Percentiles rank a stretch among this genome's conserved stretches.
These are phyloP conservation scores for Pyrrhosoma nymphula DNA, from an alignment of 2,888 invertebrate genomes.

Conservation along the genomic window DNA sequence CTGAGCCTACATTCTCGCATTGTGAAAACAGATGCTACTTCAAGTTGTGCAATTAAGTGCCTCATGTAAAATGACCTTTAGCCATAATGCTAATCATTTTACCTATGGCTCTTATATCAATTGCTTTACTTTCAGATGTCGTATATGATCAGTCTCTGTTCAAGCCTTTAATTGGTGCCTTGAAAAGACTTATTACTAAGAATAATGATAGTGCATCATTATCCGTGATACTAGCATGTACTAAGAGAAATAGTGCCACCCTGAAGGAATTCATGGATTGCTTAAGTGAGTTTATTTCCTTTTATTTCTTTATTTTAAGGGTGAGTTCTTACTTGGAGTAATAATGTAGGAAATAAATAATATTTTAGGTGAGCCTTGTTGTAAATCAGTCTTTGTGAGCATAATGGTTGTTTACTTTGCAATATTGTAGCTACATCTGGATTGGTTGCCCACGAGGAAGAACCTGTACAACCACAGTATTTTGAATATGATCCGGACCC, in stretches of 20 bases:
- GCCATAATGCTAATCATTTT: no score
- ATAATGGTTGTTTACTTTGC: background rate
- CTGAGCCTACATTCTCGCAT: no score
- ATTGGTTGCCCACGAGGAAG: background rate
- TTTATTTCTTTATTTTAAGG: background rate
- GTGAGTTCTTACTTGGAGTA: background rate
- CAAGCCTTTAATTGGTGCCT: constrained; percentile 30
- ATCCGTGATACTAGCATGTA: constrained; percentile 21
- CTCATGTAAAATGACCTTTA: no score
- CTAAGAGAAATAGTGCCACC: constrained; percentile 35
- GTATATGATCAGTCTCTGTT: constrained; percentile 49
- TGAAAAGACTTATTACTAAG: background rate
- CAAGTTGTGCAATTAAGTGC: no score
- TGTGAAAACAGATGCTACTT: no score
- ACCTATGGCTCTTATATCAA: background rate
- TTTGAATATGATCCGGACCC: constrained; percentile 44
- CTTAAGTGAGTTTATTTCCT: background rate
- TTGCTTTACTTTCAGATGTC: constrained; percentile 13
- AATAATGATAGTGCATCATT: background rate
- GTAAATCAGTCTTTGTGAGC: no score
- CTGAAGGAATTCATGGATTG: constrained; percentile 26
- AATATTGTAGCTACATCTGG: constrained; percentile 1
- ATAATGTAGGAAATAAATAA: background rate
- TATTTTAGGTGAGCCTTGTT: no score
- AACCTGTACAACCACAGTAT: background rate